Percentiles rank a stretch among this genome's conserved stretches.
These are phyloP conservation scores for Brachyalestes nurse DNA, from an alignment of 2,797 vertebrate species.

Conservation along the genomic window DNA sequence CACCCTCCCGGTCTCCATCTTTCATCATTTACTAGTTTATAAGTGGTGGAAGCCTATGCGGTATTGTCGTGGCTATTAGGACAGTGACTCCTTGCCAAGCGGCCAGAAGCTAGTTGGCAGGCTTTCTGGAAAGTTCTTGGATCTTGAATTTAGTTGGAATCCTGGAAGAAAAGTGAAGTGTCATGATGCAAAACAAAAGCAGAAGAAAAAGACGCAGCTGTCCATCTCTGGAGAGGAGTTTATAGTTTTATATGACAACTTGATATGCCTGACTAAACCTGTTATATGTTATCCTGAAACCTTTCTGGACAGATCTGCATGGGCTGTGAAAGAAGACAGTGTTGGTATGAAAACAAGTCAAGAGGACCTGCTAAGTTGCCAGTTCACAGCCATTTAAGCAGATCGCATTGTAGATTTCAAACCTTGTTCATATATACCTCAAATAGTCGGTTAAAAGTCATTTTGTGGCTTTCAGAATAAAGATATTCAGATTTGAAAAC, in stretches of 20 bases:
- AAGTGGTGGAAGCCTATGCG: constrained; percentile 46
- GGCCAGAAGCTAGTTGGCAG: constrained; percentile 60
- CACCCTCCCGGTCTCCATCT: constrained; percentile 40
- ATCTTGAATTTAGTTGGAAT: constrained; percentile 53
- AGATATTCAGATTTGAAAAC: not conserved
- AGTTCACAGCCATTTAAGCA: not conserved
- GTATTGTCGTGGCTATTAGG: constrained; percentile 60
- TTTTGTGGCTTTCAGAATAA: not conserved
- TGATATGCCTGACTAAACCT: constrained; percentile 54
- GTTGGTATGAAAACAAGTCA: constrained; percentile 16
- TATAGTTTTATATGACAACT: constrained; percentile 51
- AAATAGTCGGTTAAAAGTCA: not conserved
- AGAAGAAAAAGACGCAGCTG: constrained; percentile 48
- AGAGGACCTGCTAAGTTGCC: constrained; percentile 25
- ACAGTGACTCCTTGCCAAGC: constrained; percentile 50
- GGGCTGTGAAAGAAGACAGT: constrained; percentile 14
- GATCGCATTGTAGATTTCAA: not conserved
- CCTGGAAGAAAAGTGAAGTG: constrained; percentile 50
- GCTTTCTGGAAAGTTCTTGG: constrained; percentile 59
- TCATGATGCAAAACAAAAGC: constrained; percentile 59
- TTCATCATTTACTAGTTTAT: constrained; percentile 41
- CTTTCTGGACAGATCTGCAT: constrained; percentile 32
- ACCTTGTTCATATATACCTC: not conserved
- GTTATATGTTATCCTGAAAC: constrained; percentile 45
- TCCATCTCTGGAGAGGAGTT: constrained; percentile 39